Base-by-base conservation (phyloP, 35 echinoderm and acorn worm genomes). In the Hemicentrotus pulcherrimus region DNA sequence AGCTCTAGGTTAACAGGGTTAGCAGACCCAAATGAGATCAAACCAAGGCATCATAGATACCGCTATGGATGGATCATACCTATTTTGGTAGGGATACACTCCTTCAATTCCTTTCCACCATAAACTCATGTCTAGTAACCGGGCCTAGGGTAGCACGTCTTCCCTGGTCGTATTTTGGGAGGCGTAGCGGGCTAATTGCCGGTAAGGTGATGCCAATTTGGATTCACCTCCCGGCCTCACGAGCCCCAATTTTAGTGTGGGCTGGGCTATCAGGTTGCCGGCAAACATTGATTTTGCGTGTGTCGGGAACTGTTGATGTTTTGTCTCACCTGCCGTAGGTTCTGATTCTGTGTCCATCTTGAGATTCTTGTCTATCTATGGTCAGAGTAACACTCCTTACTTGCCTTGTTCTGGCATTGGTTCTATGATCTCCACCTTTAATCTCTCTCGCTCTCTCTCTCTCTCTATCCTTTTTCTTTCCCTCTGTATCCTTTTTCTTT, bases 211-310 rank as follows among this genome's bases (percentile, higher is more conserved):
- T 58, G 48, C 91, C 91, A 93, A 50, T 58, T 58, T 58, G 91
- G 48, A 93, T 47, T 31, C 30, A 58, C 91, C 91, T 93, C 48
- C 48, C n/a, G 91, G 91, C 91, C 48, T 58, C 91, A 31, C 45
- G 32, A 32, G 91, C 91, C 48, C 91, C 91, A 93, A 47, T 93
- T 93, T 93, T 93, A 19, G 46, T 58, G 91, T 58, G 32, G 48
- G 91, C 46, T 31, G 30, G 18, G 48, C n/a, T 93, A 58, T 93
- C 91, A 13, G 91, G 46, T 93, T 93, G 45, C 91, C 48, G 45
- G 91, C 91, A 93, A 93, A 93, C 91, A 93, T 93, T 93, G 91
- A 93, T 93, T 93, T 93, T 93, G 91, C 30, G 91, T 58, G 48
- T 58, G 48, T 93, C 48, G 91, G 91, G 91, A 93, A 93, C 91